Conservation (phyloP, 2,888 invertebrate genomes). For the Agrotis puta region DNA sequence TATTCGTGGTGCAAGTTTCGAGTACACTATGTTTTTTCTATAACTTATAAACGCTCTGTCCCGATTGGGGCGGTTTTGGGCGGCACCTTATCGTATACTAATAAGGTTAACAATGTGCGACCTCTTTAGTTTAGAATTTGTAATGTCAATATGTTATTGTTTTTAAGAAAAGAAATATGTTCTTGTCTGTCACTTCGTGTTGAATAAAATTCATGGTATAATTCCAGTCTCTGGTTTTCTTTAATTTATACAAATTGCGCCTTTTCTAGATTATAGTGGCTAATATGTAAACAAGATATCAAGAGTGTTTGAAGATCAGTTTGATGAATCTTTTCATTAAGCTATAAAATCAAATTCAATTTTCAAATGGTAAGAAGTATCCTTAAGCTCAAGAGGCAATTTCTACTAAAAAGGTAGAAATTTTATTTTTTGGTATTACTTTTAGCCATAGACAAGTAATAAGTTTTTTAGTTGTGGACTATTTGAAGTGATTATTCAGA, state of each 20-base stretch:
- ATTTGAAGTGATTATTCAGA: too few species aligned
- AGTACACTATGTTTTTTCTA: not conserved
- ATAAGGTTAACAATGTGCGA: too few species aligned
- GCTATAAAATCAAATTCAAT: not conserved
- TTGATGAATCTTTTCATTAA: not conserved
- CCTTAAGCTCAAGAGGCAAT: not conserved
- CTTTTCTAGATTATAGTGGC: not conserved
- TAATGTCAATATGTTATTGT: too few species aligned
- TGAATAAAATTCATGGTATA: too few species aligned
- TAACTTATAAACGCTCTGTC: not conserved
- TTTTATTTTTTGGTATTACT: conserved; percentile 30
- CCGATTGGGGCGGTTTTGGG: not conserved
- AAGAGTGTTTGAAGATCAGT: not conserved
- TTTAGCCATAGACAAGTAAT: conserved; percentile 38
- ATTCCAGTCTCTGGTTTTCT: too few species aligned
- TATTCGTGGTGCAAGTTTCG: not conserved
- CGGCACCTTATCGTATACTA: not conserved
- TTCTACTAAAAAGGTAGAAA: conserved; percentile 22
- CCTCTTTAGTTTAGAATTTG: too few species aligned
- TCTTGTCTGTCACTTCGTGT: too few species aligned
- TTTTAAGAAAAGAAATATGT: too few species aligned
- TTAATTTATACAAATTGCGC: not conserved
- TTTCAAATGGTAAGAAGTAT: not conserved
- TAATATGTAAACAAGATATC: not conserved
- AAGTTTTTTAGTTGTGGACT: not conserved